These are phyloP conservation scores for Callionymus lyra DNA, from an alignment of 2,113 vertebrate species.

Conservation along the genomic window DNA sequence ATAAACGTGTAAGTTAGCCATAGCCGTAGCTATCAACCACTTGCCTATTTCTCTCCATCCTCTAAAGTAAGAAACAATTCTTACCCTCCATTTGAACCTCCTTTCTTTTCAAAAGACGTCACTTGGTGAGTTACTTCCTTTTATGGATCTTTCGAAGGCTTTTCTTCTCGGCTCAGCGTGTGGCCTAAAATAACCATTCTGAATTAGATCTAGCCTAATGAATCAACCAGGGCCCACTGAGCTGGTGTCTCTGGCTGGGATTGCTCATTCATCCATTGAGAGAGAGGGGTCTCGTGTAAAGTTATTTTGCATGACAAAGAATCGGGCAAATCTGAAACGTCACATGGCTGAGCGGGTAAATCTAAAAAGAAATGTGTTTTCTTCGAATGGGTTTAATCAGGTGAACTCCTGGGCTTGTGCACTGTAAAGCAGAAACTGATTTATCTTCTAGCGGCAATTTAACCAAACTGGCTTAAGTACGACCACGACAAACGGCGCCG, in stretches of 20 bases:
- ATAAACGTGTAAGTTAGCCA: no score
- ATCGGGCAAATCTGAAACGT: slow-evolving; percentile 34
- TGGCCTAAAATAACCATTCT: slow-evolving; percentile 24
- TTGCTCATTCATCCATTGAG: slow-evolving; percentile 20
- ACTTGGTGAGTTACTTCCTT: no score
- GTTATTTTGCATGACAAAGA: slow-evolving; percentile 42
- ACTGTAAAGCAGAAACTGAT: background rate
- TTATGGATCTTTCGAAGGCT: no score
- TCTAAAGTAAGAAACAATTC: no score
- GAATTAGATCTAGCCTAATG: slow-evolving; percentile 38
- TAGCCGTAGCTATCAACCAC: no score
- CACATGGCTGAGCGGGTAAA: slow-evolving; percentile 33
- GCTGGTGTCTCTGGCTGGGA: slow-evolving; percentile 19
- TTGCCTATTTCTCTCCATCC: no score
- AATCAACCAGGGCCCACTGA: slow-evolving; percentile 23
- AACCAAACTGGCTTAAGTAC: slow-evolving; percentile 13
- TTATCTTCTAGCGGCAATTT: slow-evolving; percentile 13
- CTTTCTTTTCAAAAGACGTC: no score
- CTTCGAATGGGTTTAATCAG: slow-evolving; percentile 12
- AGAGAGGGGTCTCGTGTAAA: slow-evolving; percentile 15
- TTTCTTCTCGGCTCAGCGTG: slow-evolving; percentile 9
- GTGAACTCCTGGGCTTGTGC: slow-evolving; percentile 2
- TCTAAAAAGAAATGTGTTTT: slow-evolving; percentile 38
- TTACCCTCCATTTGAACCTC: no score
- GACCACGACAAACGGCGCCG: slow-evolving; percentile 7